Conservation (phyloP, 1,140 invertebrate genomes). For the Aphaenogaster floridana region DNA sequence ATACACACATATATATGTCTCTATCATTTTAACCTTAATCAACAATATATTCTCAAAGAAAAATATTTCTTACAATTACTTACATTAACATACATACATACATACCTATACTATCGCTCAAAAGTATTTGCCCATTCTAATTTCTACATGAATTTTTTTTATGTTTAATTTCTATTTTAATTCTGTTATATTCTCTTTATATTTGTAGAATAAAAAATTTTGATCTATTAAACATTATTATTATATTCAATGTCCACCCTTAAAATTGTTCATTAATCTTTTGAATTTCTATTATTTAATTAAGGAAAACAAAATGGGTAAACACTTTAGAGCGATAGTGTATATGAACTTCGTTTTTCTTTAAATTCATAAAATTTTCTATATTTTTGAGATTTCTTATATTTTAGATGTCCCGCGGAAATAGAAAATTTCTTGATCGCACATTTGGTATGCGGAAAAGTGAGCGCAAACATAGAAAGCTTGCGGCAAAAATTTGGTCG, state of each 20-base stretch:
- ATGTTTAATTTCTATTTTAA: too few relatives aligned
- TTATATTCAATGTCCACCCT: too few relatives aligned
- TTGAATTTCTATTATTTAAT: too few relatives aligned
- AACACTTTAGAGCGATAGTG: too few relatives aligned
- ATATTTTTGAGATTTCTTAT: background rate
- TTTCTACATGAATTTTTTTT: too few relatives aligned
- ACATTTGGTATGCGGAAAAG: constrained; percentile 68
- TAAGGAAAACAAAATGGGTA: too few relatives aligned
- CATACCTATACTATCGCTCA: too few relatives aligned
- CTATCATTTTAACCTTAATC: background rate
- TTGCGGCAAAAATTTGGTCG: constrained; percentile 63
- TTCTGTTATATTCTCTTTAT: too few relatives aligned
- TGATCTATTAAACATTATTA: too few relatives aligned
- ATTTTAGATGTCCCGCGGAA: background rate
- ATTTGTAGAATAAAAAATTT: too few relatives aligned
- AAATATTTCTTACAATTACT: background rate
- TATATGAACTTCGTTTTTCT: background rate
- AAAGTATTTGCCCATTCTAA: too few relatives aligned
- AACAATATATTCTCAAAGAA: background rate
- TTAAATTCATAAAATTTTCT: background rate
- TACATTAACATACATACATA: background rate
- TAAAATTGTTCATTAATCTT: too few relatives aligned
- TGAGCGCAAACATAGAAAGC: constrained; percentile 68
- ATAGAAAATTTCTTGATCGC: constrained; percentile 44
- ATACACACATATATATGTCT: background rate